phyloP scores from a whole-genome alignment of 2,113 vertebrate genomes.

The Petromus typicus region DNA sequence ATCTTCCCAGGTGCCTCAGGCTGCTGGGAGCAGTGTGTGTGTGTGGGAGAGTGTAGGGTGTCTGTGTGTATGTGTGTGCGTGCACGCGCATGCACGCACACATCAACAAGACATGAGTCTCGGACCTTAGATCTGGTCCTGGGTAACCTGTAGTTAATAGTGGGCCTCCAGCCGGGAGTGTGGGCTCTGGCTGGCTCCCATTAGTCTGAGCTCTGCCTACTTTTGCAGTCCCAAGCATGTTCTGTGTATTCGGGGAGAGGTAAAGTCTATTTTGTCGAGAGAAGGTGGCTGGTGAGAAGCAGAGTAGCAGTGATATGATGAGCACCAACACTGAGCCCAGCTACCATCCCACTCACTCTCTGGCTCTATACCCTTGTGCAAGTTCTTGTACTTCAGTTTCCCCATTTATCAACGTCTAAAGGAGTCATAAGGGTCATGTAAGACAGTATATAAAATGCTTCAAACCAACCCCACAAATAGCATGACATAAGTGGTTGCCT shows the following conservation, averaged over 20 bases:
- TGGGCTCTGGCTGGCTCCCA: not conserved
- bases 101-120: not conserved
- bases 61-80: not conserved
- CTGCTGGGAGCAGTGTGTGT: not conserved
- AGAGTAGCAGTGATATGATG: accelerated
- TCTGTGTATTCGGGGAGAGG: not conserved
- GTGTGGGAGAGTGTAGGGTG: not conserved
- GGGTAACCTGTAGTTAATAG: not conserved
- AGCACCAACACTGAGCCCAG: accelerated
- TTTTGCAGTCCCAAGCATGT: accelerated
- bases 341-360: not conserved
- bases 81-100: not conserved
- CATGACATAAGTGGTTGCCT: not conserved
- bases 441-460: not conserved
- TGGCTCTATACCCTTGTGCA: not conserved
- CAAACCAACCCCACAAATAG: not conserved
- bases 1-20: not conserved
- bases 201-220: too few species aligned
- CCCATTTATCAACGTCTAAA: not conserved
- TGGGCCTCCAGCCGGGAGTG: not conserved
- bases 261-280: not conserved
- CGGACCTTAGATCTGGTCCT: not conserved
- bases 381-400: not conserved
- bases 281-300: not conserved
- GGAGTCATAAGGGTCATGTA: not conserved